Evolutionary conservation across 37 sponge, comb jelly and placozoan genomes (phyloP), one percentile per base, ranked within the genome.

Genomic region (Aplysina aerophoba): DNA sequence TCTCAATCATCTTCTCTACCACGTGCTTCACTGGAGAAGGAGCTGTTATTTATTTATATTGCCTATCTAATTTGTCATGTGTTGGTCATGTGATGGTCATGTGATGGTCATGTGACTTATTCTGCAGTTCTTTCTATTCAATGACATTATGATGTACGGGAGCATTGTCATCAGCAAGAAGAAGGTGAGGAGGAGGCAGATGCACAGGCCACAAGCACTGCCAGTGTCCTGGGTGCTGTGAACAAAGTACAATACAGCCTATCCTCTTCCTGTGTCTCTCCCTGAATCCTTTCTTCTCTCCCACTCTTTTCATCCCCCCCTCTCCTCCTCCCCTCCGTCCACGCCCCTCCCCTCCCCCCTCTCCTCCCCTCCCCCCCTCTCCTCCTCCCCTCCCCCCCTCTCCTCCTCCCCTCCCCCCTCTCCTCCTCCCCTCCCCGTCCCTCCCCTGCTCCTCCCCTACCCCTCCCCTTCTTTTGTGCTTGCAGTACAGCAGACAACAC

Each of bases 41-140:
- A 19, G 19, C 17, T 58, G 19, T 58, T 58, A 19, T 15, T 58
- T 58, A 58, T 58, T 58, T 58, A 58, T 20, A 58, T 19, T 19
- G 19, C 17, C 59, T 58, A 19, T 58, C 59, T 58, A 58, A n/a
- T 16, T 16, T 75, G 25, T 79, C 24, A 33, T 80, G 64, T 80
- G 20, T 22, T 28, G 17, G 36, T 50, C 22, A 31, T 85, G 20
- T 54, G 27, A 57, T 40, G 37, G 30, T 17, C 20, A 59, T 80
- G 62, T 41, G n/a, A 71, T 56, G 19, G 21, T n/a, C 31, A 14
- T 61, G 33, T 64, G 0, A 36, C 59, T 74, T 30, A 73, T 60
- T 73, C 69, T 94, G 16, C 85, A 97, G 94, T 97, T 97, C 73
- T 97, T 95, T 75, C 92, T 97, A 24, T 97, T 97, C 85, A 97